Evolutionary conservation across 2,113 vertebrate species (phyloP), one percentile per base, ranked within the genome.

Genomic region (Xenus cinereus): DNA sequence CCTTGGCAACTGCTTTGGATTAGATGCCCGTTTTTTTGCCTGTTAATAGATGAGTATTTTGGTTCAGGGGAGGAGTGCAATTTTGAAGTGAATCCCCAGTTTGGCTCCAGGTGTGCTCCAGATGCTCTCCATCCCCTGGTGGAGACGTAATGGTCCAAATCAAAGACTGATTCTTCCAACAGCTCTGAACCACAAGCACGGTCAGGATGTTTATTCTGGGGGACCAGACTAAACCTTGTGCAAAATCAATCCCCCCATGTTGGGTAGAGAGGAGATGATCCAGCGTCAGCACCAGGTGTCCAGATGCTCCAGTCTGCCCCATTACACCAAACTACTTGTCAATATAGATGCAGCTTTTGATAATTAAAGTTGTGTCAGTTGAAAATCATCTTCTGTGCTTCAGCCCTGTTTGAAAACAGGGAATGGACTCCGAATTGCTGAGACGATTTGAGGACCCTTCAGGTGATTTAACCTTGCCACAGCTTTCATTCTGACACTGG

Each of bases 21-120:
- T 35, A 4, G 12, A 6, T 46, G 17, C 54, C 41, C 10, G 6
- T 4, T 8, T 1, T 51, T 91, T 30, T 76, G 30, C 27, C 53
- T 23, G 19, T 10, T 51, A 41, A 13, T 17, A 73, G 39, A 11
- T 26, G 57, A 37, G 63, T 7, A 28, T 62, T 62, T 77, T 53
- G 63, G 35, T 28, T 53, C 63, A 60, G 63, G 30, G 67, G 48
- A 68, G 3, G 13, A 57, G n/a, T 17, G 15, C 3, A 15, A 7
- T 67, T 60, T 30, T 16, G 56, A 39, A 72, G 62, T 6, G 7
- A 73, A 83, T 8, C 26, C 53, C 43, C 26, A 16, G 27, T 39
- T 48, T 43, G 39, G 53, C 54, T 74, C 68, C 94, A 95, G 95
- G 89, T 90, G 90, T 74, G 63, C 41, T 92, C 54, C 88, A 97